Conservation (phyloP, 2,888 invertebrate species). For the Thereva nobilitata region DNA sequence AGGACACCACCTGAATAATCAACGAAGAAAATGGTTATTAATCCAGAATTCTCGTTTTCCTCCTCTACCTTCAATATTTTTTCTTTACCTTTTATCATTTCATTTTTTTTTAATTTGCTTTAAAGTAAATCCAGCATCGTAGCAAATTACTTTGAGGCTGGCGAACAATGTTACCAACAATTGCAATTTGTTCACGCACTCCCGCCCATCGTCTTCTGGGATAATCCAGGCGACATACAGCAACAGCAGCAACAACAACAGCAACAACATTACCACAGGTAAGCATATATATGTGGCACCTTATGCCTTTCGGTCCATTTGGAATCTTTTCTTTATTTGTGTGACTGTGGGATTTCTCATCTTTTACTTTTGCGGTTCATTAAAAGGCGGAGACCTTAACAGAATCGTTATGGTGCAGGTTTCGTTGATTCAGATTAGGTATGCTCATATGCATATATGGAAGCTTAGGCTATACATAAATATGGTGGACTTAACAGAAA, state of each 20-base stretch:
- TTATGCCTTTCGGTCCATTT: constrained; percentile 13
- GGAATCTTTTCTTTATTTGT: constrained; percentile 10
- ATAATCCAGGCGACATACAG: background rate
- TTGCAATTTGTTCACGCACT: constrained; percentile 59
- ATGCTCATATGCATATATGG: constrained; percentile 8
- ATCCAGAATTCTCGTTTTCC: constrained; percentile 22
- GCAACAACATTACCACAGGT: too few relatives aligned
- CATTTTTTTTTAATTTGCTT: background rate
- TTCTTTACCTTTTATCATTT: background rate
- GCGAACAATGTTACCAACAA: constrained; percentile 57
- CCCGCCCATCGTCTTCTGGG: constrained; percentile 42
- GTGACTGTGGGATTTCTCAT: background rate
- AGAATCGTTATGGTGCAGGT: background rate
- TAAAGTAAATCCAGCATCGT: constrained; percentile 23
- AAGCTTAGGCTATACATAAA: background rate
- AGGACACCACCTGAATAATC: constrained; percentile 20
- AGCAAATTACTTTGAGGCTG: constrained; percentile 46
- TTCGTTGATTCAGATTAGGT: background rate
- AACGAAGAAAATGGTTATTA: constrained; percentile 16
- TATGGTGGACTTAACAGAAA: background rate
- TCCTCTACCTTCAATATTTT: background rate
- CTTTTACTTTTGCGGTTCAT: constrained; percentile 26
- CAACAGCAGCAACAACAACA: too few relatives aligned
- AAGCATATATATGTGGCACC: constrained; percentile 15
- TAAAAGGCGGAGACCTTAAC: constrained; percentile 25